Evolutionary conservation across 2,113 vertebrate species (phyloP), one percentile per base, ranked within the genome.

Genomic region (Jacana jacana): DNA sequence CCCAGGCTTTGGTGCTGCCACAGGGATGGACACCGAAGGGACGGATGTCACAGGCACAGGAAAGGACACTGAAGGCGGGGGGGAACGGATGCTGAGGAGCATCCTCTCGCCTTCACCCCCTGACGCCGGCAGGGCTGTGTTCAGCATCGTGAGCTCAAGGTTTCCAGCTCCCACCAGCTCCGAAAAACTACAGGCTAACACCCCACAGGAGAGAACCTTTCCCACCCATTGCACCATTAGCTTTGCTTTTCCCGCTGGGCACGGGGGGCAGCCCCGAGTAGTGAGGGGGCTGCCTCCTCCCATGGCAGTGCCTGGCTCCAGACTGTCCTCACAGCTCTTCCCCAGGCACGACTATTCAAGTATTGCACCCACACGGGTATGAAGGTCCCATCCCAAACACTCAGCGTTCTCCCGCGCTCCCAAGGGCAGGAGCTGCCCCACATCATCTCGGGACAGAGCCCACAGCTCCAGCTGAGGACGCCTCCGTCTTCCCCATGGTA

Each of bases 361-460:
- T 11, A 4, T 7, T 4, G 40, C 33, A 39, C 7, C 3, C 27
- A 46, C 27, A 3, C 1, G 2, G 60, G 1, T 2, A 28, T 6
- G 1, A 10, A 0, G 22, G 19, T 4, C 37, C 19, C 1, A 7
- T 3, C 73, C 46, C n/a, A 12, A 8, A 1, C 2, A 63, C 7
- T 0, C 28, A 1, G 46, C 8, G 2, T 1, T 17, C 3, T 6
- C 25, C 42, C 8, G 4, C 7, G 25, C 20, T 24, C 37, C 2
- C 23, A 3, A 3, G 2, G 42, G 22, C 79, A 27, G 64, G 35
- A 71, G 35, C 44, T 7, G 35, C 35, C 61, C 61, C 6, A 4
- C 28, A 3, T 9, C 9, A 1, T 6, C 52, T 54, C 63, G 2
- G 37, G 10, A 23, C 9, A 0, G 11, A 54, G 39, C 49, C 31